phyloP scores from a whole-genome alignment of 2,113 vertebrate species.

The Odontophorus gujanensis region DNA sequence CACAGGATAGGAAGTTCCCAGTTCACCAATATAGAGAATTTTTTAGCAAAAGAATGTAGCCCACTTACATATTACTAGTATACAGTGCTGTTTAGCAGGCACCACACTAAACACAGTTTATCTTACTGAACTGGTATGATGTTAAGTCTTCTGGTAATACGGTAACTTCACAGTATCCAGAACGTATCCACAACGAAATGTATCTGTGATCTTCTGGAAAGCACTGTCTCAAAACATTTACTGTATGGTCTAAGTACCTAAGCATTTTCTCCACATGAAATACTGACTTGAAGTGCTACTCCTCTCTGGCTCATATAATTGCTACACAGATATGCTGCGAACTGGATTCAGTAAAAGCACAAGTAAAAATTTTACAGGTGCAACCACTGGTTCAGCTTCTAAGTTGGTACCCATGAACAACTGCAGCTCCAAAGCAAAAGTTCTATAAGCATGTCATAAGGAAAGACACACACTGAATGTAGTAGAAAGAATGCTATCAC shows the following conservation, averaged over 20 bases:
- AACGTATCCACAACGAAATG: neutral
- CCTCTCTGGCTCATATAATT: neutral
- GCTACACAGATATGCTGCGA: neutral
- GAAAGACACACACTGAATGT: neutral
- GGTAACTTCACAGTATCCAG: neutral
- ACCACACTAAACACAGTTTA: conserved; percentile 34
- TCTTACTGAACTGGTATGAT: neutral
- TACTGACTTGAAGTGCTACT: neutral
- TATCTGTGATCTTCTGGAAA: conserved; percentile 15
- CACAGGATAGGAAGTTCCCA: neutral
- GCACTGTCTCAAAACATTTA: neutral
- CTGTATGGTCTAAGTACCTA: neutral
- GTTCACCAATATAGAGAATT: neutral
- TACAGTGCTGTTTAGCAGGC: neutral
- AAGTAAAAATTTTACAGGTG: neutral
- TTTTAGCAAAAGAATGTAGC: neutral
- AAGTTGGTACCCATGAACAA: neutral
- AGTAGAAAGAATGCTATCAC: neutral
- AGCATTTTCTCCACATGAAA: neutral
- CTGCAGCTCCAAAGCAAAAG: neutral
- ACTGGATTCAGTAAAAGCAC: neutral
- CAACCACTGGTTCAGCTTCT: neutral
- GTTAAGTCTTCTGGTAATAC: neutral
- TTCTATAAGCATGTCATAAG: rapidly evolving
- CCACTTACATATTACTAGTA: neutral